Conservation (phyloP, 2,113 vertebrate genomes). For the Mungos mungo region DNA sequence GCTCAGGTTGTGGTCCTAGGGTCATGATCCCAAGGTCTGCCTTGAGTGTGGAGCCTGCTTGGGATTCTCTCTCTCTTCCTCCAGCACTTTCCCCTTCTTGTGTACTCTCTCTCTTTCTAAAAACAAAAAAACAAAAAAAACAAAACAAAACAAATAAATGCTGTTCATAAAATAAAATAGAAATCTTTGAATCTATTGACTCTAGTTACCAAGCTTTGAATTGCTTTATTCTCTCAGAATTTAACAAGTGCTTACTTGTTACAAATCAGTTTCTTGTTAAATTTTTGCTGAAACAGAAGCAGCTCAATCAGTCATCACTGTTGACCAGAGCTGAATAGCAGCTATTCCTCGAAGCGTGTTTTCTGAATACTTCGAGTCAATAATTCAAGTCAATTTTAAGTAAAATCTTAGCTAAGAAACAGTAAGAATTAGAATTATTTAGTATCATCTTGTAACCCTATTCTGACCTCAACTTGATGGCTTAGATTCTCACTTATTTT, state of each 20-base stretch:
- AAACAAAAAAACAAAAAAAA: background rate
- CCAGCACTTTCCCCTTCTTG: too few species aligned
- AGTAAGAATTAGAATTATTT: background rate
- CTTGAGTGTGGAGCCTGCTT: too few species aligned
- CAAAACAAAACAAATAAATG: background rate
- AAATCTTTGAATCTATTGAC: background rate
- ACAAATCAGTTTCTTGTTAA: background rate
- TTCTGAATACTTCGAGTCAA: conserved; percentile 17
- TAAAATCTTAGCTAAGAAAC: conserved; percentile 38
- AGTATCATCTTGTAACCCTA: conserved; percentile 14
- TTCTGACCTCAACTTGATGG: conserved; percentile 30
- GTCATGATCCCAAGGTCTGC: too few species aligned
- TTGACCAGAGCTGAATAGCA: background rate
- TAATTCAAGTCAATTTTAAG: conserved; percentile 43
- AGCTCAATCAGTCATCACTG: background rate
- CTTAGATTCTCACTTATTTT: background rate
- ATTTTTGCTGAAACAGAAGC: background rate
- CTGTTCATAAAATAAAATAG: background rate
- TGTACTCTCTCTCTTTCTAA: too few species aligned
- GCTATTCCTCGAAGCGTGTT: background rate
- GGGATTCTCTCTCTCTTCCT: too few species aligned
- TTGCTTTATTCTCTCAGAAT: conserved; percentile 26
- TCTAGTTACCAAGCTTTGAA: background rate
- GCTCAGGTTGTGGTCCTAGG: too few species aligned
- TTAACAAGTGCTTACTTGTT: background rate